Evolutionary conservation across 2,797 vertebrate genomes (phyloP).

Genomic region (Sibirionetta formosa): DNA sequence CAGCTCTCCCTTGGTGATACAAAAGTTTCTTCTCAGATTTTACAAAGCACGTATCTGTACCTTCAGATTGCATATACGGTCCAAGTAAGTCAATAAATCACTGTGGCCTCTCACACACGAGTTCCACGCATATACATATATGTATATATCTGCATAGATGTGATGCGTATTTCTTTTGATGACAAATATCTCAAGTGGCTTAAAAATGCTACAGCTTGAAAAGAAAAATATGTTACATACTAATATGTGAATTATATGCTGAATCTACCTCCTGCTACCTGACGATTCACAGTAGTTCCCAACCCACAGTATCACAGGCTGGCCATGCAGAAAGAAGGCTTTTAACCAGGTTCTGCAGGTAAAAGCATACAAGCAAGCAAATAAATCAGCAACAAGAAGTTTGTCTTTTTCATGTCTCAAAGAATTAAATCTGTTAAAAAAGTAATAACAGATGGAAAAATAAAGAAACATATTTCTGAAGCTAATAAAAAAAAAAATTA

Average conservation of each 20-base stretch:
- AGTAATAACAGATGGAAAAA: constrained; percentile 28
- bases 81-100: not conserved
- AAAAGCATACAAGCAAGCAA: not conserved
- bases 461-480: constrained; percentile 14
- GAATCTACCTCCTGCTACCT: not conserved
- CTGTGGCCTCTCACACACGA: not conserved
- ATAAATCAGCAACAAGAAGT: not conserved
- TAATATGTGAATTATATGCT: not conserved
- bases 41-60: not conserved
- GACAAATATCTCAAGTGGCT: not conserved
- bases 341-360: not conserved
- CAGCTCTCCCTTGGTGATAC: not conserved
- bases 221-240: not conserved
- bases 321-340: not conserved
- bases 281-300: not conserved
- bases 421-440: constrained; percentile 19
- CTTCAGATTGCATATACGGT: not conserved
- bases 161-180: not conserved
- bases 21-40: not conserved
- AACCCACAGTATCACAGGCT: not conserved
- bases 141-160: no score
- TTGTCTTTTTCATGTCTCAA: not conserved
- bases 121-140: not conserved
- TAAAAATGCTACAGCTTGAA: not conserved
- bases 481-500: constrained; percentile 18